Percentiles rank a stretch among this genome's conserved stretches.
Conservation (phyloP, 2,888 invertebrate genomes). For the Halictus ligatus region DNA sequence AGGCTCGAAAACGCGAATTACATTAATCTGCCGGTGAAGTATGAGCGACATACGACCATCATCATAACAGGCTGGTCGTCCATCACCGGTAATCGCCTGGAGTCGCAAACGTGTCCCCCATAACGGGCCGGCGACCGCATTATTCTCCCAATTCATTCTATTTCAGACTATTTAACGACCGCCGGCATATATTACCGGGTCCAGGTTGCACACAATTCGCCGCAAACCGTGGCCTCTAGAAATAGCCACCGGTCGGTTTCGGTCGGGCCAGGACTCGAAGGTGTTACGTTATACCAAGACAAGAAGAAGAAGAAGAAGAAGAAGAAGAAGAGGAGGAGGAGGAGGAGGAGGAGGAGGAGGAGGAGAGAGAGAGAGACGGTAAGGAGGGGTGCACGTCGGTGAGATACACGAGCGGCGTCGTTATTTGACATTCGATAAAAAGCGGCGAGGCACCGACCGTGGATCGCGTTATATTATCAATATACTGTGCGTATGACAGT, state of each 20-base stretch:
- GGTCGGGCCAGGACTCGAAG: conserved; percentile 33
- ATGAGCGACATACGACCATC: background rate
- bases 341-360: background rate
- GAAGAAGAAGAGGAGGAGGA: background rate
- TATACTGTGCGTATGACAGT: conserved; percentile 37
- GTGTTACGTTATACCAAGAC: conserved; percentile 40
- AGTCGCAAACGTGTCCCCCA: conserved; percentile 8
- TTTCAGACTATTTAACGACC: conserved; percentile 46
- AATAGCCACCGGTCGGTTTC: conserved; percentile 45
- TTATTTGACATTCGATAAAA: conserved; percentile 38
- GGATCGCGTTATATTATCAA: conserved; percentile 27
- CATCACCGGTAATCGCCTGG: background rate
- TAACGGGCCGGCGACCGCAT: conserved; percentile 19
- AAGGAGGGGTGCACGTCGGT: conserved; percentile 6
- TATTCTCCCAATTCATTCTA: conserved; percentile 48
- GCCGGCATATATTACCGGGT: conserved; percentile 19
- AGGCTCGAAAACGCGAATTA: background rate
- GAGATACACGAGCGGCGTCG: conserved; percentile 36
- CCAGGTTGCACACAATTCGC: conserved; percentile 36
- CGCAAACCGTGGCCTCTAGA: conserved; percentile 44
- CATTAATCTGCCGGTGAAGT: conserved; percentile 1
- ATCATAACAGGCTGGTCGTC: background rate
- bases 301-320: background rate
- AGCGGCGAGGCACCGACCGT: background rate
- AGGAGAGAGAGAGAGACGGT: background rate